phyloP scores from a whole-genome alignment of 2,113 vertebrate genomes.

The Sisor rabdophorus region DNA sequence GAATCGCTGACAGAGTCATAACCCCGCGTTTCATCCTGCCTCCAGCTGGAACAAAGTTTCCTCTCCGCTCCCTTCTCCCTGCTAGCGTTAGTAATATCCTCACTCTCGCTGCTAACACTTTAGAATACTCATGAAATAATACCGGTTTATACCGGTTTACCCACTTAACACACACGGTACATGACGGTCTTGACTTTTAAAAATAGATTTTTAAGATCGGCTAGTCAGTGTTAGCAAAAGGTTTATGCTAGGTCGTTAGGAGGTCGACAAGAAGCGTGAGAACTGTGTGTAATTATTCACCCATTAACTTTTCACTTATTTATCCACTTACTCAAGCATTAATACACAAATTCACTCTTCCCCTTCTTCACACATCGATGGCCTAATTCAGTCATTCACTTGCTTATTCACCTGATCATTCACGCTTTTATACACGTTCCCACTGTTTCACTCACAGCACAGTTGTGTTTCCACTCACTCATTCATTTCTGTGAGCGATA shows the following conservation, averaged over 20 bases:
- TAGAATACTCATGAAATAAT: neutral
- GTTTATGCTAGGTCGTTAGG: neutral
- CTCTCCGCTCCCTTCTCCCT: neutral
- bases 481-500: too few species aligned
- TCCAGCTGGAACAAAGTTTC: neutral
- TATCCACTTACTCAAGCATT: too few species aligned
- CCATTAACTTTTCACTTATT: too few species aligned
- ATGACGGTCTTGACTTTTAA: neutral
- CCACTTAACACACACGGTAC: neutral
- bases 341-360: too few species aligned
- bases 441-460: too few species aligned
- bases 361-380: too few species aligned
- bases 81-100: neutral
- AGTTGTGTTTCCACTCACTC: too few species aligned
- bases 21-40: neutral
- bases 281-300: neutral
- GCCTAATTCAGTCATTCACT: too few species aligned
- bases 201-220: neutral
- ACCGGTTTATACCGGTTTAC: neutral
- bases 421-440: too few species aligned
- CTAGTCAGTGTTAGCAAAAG: neutral
- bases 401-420: too few species aligned
- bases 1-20: slow-evolving; percentile 24
- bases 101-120: neutral
- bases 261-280: neutral